Percentiles rank a stretch among this genome's conserved stretches.
Evolutionary conservation across 2,888 invertebrate genomes (phyloP).

Genomic region (Limenitis camilla): DNA sequence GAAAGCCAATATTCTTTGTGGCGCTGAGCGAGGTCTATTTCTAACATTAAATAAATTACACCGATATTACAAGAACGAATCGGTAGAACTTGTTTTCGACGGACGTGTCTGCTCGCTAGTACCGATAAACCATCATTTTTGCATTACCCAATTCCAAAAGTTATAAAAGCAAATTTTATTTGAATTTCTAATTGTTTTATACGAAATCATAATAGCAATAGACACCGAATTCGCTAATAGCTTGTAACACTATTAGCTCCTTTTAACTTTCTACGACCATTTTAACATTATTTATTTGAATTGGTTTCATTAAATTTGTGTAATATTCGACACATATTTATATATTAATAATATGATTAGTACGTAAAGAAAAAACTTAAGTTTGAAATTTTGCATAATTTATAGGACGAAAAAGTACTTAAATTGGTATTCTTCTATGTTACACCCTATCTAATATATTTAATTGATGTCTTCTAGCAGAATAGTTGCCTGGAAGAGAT

Average conservation of each 20-base stretch:
- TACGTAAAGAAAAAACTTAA: too few species aligned
- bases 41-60: constrained; percentile 74
- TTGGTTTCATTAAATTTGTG: too few species aligned
- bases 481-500: background rate
- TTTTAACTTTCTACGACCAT: too few species aligned
- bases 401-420: too few species aligned
- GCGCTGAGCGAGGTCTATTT: constrained; percentile 64
- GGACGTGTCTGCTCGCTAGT: constrained; percentile 51
- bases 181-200: constrained; percentile 26
- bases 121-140: constrained; percentile 56
- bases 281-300: too few species aligned
- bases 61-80: constrained; percentile 72
- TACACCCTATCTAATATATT: too few species aligned
- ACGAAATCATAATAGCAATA: constrained; percentile 1
- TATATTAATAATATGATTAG: too few species aligned
- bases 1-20: constrained; percentile 74
- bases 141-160: constrained; percentile 39
- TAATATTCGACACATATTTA: too few species aligned
- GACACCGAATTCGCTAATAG: background rate
- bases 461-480: too few species aligned
- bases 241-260: too few species aligned
- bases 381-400: too few species aligned
- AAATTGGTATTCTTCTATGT: too few species aligned
- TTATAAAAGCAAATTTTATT: constrained; percentile 28
- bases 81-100: constrained; percentile 59